Percentiles rank a stretch among this genome's conserved stretches.
Evolutionary conservation across 2,797 vertebrate species (phyloP).

Genomic region (Masticophis lateralis): DNA sequence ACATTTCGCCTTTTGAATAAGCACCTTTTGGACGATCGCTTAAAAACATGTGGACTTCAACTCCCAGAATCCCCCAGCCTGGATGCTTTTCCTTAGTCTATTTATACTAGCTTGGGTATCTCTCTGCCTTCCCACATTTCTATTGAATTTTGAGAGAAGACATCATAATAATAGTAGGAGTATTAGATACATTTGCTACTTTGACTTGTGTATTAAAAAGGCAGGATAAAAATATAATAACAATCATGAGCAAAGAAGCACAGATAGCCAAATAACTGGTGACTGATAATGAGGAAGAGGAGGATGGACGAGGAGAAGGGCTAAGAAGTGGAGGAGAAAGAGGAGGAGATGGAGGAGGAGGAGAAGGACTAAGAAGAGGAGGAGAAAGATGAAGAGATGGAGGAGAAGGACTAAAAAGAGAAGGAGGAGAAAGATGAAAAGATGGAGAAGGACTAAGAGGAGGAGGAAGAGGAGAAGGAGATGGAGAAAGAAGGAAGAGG

Average conservation of each 20-base stretch:
- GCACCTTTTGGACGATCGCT: neutral
- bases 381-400: too few relatives aligned
- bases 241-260: neutral
- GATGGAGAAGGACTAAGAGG: too few relatives aligned
- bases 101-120: neutral
- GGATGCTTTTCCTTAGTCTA: neutral
- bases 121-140: neutral
- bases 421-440: too few relatives aligned
- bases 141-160: neutral
- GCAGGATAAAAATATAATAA: neutral
- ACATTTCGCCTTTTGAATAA: too few relatives aligned
- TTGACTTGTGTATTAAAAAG: neutral
- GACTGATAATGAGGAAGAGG: neutral
- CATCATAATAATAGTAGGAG: neutral
- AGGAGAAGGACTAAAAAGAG: too few relatives aligned
- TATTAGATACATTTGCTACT: neutral
- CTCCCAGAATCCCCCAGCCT: neutral
- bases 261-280: neutral
- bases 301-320: too few relatives aligned
- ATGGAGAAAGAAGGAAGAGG: too few relatives aligned
- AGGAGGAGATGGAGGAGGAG: too few relatives aligned
- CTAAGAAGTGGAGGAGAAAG: too few relatives aligned
- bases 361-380: too few relatives aligned
- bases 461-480: too few relatives aligned
- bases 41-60: neutral